phyloP scores from a whole-genome alignment of 2,888 invertebrate species.

The Pardosa pseudoannulata region DNA sequence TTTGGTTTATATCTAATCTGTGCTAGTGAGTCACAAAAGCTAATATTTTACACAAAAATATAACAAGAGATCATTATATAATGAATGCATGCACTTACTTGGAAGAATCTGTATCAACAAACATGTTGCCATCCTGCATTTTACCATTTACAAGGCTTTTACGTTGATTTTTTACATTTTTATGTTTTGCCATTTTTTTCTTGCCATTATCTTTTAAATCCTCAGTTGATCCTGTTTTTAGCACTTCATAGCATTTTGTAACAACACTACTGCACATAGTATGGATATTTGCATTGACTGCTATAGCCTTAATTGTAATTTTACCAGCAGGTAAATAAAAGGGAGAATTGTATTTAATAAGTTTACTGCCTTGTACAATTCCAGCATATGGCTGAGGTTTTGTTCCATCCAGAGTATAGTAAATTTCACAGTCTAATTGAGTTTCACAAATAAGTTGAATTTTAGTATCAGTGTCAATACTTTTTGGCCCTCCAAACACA shows the following conservation, averaged over 20 bases:
- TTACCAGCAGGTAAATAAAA: slow-evolving; percentile 46
- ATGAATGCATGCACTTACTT: too few relatives aligned
- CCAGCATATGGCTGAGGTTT: slow-evolving; percentile 63
- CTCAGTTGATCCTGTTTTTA: background rate
- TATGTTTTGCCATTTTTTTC: background rate
- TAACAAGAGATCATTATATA: too few relatives aligned
- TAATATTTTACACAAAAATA: too few relatives aligned
- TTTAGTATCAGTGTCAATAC: slow-evolving; percentile 41
- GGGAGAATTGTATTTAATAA: slow-evolving; percentile 32
- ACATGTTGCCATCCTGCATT: too few relatives aligned
- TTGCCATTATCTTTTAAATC: background rate
- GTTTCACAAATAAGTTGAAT: slow-evolving; percentile 55
- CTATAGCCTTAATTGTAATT: slow-evolving; percentile 42
- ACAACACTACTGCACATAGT: slow-evolving; percentile 55
- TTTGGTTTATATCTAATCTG: too few relatives aligned
- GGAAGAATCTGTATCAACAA: too few relatives aligned
- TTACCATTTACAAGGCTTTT: too few relatives aligned
- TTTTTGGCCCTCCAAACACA: slow-evolving; percentile 18
- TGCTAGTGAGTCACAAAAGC: too few relatives aligned
- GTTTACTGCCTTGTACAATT: slow-evolving; percentile 52
- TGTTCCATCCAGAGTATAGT: slow-evolving; percentile 59
- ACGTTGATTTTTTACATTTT: too few relatives aligned
- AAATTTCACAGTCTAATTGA: slow-evolving; percentile 42
- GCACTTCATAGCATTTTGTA: slow-evolving; percentile 47
- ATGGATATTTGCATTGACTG: slow-evolving; percentile 29